Evolutionary conservation across 1,140 invertebrate genomes (phyloP), one percentile per base, ranked within the genome.

Genomic region (Wasmannia auropunctata): DNA sequence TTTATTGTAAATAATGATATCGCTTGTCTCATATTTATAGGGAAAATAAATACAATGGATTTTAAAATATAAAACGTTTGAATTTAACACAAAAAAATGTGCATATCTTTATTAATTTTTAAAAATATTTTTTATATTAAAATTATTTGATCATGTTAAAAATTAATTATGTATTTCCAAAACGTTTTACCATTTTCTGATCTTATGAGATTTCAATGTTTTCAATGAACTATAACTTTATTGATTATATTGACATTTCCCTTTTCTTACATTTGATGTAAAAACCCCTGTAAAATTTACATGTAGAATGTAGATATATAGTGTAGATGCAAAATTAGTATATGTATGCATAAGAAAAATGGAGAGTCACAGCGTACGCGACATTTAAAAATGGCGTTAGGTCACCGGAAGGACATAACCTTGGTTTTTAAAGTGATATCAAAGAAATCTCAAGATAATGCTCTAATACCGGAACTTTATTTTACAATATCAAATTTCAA

Each of bases 381-480:
- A 83, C 79, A 83, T 83, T 83, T 83, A 83, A 83, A 83, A 83
- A 83, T 83, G 79, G 67, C 67, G 79, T 72, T 58, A 83, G 79
- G 67, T 83, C 51, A 83, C 51, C 51, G 40, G 79, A 83, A 83
- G 79, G 37, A 83, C 67, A 25, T 58, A 70, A 83, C 79, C 79
- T 83, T 74, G 79, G 51, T 74, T 51, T 72, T 74, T 74, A 83
- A 83, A 74, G 54, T 58, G 79, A 67, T 69, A 16, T 83, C 34
- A 58, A 72, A 56, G 79, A 83, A 58, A 60, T 60, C n/a, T 83
- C 51, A 70, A 72, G 65, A 74, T 70, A 67, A 58, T 74, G 25
- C 79, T 74, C 8, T 83, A 43, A 72, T 22, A 70, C 37, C 43
- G 51, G 25, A 72, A 70, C 28, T 70, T 40, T 19, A 81, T 81